phyloP scores from a whole-genome alignment of 2,797 vertebrate genomes.

The Aulostomus chinensis region DNA sequence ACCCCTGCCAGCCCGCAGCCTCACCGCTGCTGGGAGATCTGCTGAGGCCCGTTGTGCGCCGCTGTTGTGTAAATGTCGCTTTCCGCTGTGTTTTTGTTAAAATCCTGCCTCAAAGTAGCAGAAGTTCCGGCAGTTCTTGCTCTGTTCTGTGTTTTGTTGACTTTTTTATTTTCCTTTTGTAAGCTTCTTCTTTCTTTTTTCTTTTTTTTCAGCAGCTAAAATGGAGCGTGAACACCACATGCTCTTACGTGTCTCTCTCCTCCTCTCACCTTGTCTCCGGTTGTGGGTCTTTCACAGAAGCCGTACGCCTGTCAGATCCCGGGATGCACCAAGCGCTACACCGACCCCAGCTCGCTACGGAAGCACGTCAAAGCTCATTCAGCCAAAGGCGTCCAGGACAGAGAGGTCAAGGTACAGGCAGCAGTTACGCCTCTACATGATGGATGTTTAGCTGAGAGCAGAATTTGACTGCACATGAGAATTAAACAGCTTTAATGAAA shows the following conservation, averaged over 20 bases:
- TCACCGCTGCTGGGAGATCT: too few species aligned
- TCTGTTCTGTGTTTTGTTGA: neutral
- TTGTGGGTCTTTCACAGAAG: constrained; percentile 79
- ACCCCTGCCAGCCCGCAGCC: too few species aligned
- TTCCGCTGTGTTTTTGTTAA: too few species aligned
- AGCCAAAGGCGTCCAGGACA: constrained; percentile 87
- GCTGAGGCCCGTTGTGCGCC: too few species aligned
- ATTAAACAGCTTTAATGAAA: constrained; percentile 10
- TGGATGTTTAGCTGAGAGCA: too few species aligned
- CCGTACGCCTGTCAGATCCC: constrained; percentile 95
- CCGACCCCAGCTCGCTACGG: constrained; percentile 97
- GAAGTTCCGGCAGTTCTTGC: too few species aligned
- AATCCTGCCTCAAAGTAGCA: too few species aligned
- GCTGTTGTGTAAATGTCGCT: too few species aligned
- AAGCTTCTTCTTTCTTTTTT: neutral
- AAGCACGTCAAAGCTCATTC: constrained; percentile 96
- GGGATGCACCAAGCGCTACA: constrained; percentile 97
- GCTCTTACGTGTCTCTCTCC: too few species aligned
- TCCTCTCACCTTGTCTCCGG: neutral
- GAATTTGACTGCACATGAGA: too few species aligned
- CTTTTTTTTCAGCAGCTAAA: neutral
- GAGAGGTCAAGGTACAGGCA: constrained; percentile 85
- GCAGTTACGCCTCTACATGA: neutral
- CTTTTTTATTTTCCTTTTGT: neutral
- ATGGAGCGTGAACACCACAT: neutral